Conservation (phyloP, 1,140 invertebrate genomes). For the Polyergus mexicanus region DNA sequence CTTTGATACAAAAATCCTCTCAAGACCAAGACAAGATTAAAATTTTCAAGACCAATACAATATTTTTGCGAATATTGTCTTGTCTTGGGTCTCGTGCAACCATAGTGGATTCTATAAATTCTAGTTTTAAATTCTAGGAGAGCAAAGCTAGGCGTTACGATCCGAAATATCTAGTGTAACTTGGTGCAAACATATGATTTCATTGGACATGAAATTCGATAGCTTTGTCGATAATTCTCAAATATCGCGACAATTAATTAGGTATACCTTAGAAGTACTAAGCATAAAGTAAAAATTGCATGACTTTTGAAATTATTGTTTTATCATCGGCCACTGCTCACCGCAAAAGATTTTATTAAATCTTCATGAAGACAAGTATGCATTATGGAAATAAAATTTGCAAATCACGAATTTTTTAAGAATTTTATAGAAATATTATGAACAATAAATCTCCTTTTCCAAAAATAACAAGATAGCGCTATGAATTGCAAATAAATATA, state of each 20-base stretch:
- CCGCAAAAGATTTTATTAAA: conserved; percentile 57
- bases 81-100: too few relatives aligned
- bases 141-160: neutral
- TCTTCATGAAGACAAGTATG: neutral
- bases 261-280: conserved; percentile 37
- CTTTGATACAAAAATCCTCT: too few relatives aligned
- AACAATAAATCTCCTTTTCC: neutral
- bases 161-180: conserved; percentile 57
- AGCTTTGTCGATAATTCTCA: conserved; percentile 42
- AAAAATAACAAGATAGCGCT: neutral
- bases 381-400: neutral
- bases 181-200: conserved; percentile 61
- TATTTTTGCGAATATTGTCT: too few relatives aligned
- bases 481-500: neutral
- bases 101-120: conserved; percentile 3
- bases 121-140: too few relatives aligned
- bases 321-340: conserved; percentile 25
- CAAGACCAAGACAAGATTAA: too few relatives aligned
- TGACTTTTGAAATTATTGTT: conserved; percentile 59
- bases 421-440: neutral
- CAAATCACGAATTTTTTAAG: neutral
- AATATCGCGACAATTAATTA: conserved; percentile 67
- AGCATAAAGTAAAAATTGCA: neutral
- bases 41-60: too few relatives aligned
- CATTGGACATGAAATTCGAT: conserved; percentile 63